Evolutionary conservation across 2,888 invertebrate genomes (phyloP), one percentile per base, ranked within the genome.

Genomic region (Galerucella pusilla): DNA sequence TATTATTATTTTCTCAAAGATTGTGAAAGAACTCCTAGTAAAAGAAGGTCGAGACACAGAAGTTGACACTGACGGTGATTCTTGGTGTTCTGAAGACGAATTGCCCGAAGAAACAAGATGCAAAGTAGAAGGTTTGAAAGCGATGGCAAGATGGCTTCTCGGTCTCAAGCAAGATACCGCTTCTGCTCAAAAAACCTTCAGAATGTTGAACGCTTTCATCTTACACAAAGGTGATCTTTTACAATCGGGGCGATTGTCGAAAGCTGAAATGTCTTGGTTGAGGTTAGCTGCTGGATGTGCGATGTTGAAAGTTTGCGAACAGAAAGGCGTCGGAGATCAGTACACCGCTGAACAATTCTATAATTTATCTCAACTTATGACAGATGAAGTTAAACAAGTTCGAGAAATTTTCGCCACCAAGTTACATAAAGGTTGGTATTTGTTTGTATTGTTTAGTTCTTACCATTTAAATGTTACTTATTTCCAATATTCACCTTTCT

Each of bases 281-380:
- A 91, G 98, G 75, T 89, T 98, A 59, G 94, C 96, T 14, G 98
- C 98, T 7, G 98, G 97, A 72, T 96, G 96, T 86, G 97, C 97
- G 66, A 97, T 98, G 95, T 89, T 99, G 69, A 98, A 98, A 89
- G 95, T 99, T 67, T 97, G 97, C 88, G 97, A 98, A 85, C 98
- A 98, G 87, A 97, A 97, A 85, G 96, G 96, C 67, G 98, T 97
- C 71, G 96, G 97, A 0, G 97, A 98, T 87, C 96, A 97, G 87
- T 96, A 96, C 86, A 96, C 95, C 2, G 94, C 96, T 0, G 97
- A 97, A 83, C 98, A 98, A 89, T 98, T 97, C 89, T 97, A 97
- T 86, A 96, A 96, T 85, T 90, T 98, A 49, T 96, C 98, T 1
- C 93, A 94, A 84, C 91, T 98, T 75, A 96, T 98, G 93, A 93